Percentiles rank a stretch among this genome's conserved stretches.
phyloP scores from a whole-genome alignment of 2,113 vertebrate genomes.

The Rousettus leschenaultii region DNA sequence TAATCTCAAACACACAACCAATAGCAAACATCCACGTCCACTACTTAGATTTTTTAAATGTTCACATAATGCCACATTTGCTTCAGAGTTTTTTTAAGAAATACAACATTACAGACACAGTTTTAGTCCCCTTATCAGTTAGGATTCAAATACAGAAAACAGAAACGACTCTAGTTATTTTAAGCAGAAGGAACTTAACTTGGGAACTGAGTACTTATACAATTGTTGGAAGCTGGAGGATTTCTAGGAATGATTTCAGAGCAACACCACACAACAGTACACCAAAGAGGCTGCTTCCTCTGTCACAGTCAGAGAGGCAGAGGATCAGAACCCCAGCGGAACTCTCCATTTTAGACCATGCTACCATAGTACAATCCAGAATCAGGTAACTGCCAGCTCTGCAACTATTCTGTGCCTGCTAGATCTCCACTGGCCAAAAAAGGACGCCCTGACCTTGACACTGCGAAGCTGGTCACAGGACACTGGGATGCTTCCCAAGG shows the following conservation, averaged over 20 bases:
- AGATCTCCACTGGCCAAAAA: not conserved
- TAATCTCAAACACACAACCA: constrained; percentile 4
- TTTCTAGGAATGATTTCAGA: not conserved
- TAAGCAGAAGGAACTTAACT: not conserved
- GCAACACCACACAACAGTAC: not conserved
- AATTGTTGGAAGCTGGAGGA: not conserved
- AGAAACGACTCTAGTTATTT: not conserved
- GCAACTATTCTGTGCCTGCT: not conserved
- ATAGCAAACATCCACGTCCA: not conserved
- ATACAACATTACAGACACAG: not conserved
- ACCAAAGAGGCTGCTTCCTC: not conserved
- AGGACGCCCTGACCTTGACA: not conserved
- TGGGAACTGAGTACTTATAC: not conserved
- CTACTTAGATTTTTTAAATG: not conserved
- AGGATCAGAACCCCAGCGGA: not conserved
- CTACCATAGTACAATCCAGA: not conserved
- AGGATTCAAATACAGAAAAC: not conserved
- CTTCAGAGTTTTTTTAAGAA: not conserved
- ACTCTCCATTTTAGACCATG: not conserved
- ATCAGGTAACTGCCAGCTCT: accelerated
- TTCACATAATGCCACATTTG: not conserved
- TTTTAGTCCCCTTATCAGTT: not conserved
- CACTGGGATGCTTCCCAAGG: not conserved
- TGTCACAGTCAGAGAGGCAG: not conserved
- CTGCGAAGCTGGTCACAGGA: not conserved